Conservation (phyloP, 2,888 invertebrate species). For the Busseola fusca region DNA sequence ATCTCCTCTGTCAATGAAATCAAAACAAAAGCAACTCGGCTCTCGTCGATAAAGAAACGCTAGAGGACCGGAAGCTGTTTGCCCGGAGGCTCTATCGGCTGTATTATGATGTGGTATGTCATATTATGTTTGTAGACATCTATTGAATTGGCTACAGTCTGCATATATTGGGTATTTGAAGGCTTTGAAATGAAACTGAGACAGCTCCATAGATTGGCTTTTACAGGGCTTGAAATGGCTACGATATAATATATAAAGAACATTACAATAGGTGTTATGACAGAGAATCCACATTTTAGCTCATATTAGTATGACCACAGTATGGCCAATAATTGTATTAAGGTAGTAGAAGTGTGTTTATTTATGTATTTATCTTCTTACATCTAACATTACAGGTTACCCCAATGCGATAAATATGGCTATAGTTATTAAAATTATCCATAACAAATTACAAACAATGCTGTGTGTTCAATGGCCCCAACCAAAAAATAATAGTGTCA, state of each 20-base stretch:
- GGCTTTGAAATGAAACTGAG: neutral
- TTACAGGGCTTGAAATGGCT: neutral
- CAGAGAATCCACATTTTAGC: neutral
- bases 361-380: too few species aligned
- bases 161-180: conserved; percentile 3
- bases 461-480: neutral
- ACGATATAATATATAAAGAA: neutral
- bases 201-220: neutral
- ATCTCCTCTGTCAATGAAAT: conserved; percentile 40
- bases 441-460: too few species aligned
- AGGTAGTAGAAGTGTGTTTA: neutral
- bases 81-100: conserved; percentile 44
- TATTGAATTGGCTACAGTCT: neutral
- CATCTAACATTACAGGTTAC: too few species aligned
- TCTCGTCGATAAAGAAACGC: conserved; percentile 33
- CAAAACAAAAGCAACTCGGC: conserved; percentile 7
- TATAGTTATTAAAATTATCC: too few species aligned
- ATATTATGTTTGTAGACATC: conserved; percentile 30
- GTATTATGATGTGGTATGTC: conserved; percentile 38
- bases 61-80: conserved; percentile 45
- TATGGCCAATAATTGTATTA: neutral
- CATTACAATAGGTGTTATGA: neutral
- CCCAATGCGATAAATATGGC: too few species aligned
- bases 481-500: neutral
- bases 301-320: neutral